These are phyloP conservation scores for Hyperoplus immaculatus DNA, from an alignment of 2,797 vertebrate genomes.

Conservation along the genomic window DNA sequence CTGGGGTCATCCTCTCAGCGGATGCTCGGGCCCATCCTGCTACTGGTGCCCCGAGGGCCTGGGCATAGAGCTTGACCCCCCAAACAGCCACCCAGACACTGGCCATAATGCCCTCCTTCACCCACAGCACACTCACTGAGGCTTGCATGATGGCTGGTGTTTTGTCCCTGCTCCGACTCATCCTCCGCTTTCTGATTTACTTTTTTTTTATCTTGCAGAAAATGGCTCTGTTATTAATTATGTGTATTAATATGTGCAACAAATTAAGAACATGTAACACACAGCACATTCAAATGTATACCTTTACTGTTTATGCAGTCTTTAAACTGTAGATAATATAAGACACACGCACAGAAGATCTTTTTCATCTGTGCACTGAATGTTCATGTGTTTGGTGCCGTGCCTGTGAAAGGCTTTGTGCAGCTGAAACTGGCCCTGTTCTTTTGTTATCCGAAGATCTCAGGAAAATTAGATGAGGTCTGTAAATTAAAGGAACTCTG, in stretches of 20 bases:
- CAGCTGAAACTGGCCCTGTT: slow-evolving; percentile 33
- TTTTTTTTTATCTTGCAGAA: not conserved
- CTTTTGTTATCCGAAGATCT: slow-evolving; percentile 46
- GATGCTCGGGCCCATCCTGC: slow-evolving; percentile 82
- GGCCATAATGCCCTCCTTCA: slow-evolving; percentile 76
- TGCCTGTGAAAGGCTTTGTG: slow-evolving; percentile 13
- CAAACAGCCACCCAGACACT: slow-evolving; percentile 80
- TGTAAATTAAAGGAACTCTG: slow-evolving; percentile 44
- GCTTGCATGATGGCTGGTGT: slow-evolving; percentile 25
- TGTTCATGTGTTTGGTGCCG: slow-evolving; percentile 8
- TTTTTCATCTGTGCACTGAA: slow-evolving; percentile 9
- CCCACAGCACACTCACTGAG: slow-evolving; percentile 34
- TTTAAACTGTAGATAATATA: slow-evolving; percentile 1
- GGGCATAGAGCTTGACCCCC: slow-evolving; percentile 78
- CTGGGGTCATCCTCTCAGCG: slow-evolving; percentile 81
- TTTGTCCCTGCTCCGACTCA: slow-evolving; percentile 52
- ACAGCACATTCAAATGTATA: not conserved
- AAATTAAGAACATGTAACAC: slow-evolving; percentile 4
- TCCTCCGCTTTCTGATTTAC: slow-evolving; percentile 15
- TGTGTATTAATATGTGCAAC: slow-evolving; percentile 15
- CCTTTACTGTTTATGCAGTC: not conserved
- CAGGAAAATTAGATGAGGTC: slow-evolving; percentile 43
- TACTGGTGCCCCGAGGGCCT: slow-evolving; percentile 82
- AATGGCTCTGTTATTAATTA: slow-evolving; percentile 5
- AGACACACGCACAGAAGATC: slow-evolving; percentile 1